Evolutionary conservation across 64 coral and sea anemone genomes (phyloP).

Genomic region (Stichodactyla helianthus): DNA sequence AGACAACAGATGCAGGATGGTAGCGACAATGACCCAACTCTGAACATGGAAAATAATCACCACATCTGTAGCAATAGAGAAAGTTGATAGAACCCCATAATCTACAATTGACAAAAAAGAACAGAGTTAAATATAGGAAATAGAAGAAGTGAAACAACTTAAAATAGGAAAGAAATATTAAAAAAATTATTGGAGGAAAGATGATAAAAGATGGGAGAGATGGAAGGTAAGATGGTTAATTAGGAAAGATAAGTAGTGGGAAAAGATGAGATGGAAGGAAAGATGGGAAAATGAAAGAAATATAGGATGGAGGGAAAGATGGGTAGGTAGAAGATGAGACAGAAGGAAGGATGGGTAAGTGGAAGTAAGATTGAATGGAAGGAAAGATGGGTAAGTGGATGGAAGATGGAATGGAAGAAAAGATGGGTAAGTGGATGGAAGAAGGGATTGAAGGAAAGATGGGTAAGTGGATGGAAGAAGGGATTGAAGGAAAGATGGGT

Average conservation of each 20-base stretch:
- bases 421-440: too few relatives aligned
- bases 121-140: neutral
- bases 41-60: constrained; percentile 61
- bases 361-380: neutral
- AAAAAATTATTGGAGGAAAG: too few relatives aligned
- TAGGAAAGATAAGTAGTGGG: neutral
- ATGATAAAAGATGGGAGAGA: neutral
- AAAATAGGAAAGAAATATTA: neutral
- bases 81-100: constrained; percentile 81
- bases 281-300: neutral
- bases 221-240: too few relatives aligned
- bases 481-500: neutral
- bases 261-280: neutral
- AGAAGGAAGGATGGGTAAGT: too few relatives aligned
- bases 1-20: constrained; percentile 56
- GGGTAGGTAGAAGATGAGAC: neutral
- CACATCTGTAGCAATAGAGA: constrained; percentile 75
- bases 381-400: neutral
- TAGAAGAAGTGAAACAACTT: neutral
- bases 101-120: constrained; percentile 27
- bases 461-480: neutral
- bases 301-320: neutral
- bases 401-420: neutral
- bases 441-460: neutral
- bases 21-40: constrained; percentile 91